Base-by-base conservation (phyloP, 2,113 vertebrate genomes). In the Lasiurus cinereus region DNA sequence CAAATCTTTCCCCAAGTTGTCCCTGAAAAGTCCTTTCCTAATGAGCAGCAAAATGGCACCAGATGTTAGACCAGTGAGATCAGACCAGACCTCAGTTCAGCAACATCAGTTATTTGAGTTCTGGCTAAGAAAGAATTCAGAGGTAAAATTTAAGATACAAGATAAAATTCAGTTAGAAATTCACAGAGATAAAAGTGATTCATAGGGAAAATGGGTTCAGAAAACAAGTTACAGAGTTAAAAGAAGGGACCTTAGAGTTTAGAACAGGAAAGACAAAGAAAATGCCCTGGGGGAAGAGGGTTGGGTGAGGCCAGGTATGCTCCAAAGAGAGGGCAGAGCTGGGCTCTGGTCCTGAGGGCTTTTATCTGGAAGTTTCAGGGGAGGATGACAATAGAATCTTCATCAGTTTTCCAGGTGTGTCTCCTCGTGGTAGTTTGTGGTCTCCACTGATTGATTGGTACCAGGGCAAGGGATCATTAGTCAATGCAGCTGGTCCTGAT, bases 1-100 rank as follows among this genome's bases (percentile, higher is more conserved):
- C 54, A 86, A 91, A 54, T 88, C 85, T 85, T 93, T 93, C 14
- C 48, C 48, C 72, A 69, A 64, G n/a, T 36, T 50, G 1, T 27
- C 54, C 67, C 19, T 69, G 11, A 97, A 33, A 31, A 56, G 62
- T 31, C 14, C 11, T 83, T 93, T 79, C 5, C 21, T 74, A 67
- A 79, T 70, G 11, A 89, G 12, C 5, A 2, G 18, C 8, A 52
- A 77, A 52, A 50, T 2, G 6, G 31, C 46, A 52, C 29, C 73
- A 52, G 48, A 48, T n/a, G 31, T 52, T 52, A 50, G 9, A 21
- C 29, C 2, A 1, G 18, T 12, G 16, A 29, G 52, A n/a, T 69
- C 16, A 33, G 8, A 69, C 16, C n/a, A 33, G 67, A 36, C 8
- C 67, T 69, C 8, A 10, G n/a, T 33, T 33, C 67, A 69, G 16